phyloP scores from a whole-genome alignment of 2,113 vertebrate genomes.

The Hemichromis elongatus region DNA sequence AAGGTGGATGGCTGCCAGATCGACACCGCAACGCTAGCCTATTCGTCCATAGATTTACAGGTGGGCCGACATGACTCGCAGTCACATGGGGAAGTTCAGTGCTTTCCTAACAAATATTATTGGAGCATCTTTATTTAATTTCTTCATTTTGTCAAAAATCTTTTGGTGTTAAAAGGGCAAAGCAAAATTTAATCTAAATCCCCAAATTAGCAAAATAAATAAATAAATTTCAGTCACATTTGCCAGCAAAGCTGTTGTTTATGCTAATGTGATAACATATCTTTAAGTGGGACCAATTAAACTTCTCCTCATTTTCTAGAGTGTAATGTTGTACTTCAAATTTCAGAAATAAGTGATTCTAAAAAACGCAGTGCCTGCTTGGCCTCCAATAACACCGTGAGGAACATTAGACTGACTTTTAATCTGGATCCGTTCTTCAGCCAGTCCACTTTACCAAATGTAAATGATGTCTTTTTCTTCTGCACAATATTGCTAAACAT shows the following conservation, averaged over 20 bases:
- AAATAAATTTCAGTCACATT: not conserved
- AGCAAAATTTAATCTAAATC: not conserved
- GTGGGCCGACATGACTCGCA: not conserved
- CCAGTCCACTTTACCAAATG: not conserved
- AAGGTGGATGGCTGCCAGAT: constrained; percentile 31
- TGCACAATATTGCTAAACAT: not conserved
- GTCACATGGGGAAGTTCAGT: not conserved
- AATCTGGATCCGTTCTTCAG: not conserved
- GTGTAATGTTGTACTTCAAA: not conserved
- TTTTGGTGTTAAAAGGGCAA: not conserved
- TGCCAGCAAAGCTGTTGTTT: too few species aligned
- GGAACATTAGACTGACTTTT: not conserved
- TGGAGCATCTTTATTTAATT: not conserved
- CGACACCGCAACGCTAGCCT: not conserved
- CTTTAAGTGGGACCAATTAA: not conserved
- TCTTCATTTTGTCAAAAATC: not conserved
- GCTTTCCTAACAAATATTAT: not conserved
- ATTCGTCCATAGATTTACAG: not conserved
- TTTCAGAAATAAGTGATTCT: not conserved
- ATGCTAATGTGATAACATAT: not conserved
- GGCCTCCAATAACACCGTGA: not conserved
- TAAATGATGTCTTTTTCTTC: not conserved
- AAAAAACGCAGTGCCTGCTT: not conserved
- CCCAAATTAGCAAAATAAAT: rapidly evolving
- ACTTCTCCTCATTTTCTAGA: not conserved